Conservation (phyloP, 2,113 vertebrate genomes). For the Symphodus melops region DNA sequence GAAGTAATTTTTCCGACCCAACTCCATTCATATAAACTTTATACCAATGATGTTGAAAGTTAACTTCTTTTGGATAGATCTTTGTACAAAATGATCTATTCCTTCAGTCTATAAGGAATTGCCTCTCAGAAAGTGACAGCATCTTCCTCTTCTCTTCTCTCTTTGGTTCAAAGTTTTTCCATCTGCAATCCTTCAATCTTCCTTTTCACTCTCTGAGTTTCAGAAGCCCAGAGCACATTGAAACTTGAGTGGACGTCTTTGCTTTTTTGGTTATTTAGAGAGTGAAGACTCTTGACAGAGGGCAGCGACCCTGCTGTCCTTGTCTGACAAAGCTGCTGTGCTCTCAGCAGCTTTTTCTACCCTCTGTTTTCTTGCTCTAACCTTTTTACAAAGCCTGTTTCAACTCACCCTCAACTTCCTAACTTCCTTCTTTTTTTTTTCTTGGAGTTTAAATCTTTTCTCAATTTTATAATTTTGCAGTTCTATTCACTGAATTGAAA, state of each 20-base stretch:
- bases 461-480: too few relatives aligned
- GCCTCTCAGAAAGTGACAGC: slow-evolving; percentile 22
- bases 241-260: slow-evolving; percentile 28
- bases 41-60: too few relatives aligned
- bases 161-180: slow-evolving; percentile 30
- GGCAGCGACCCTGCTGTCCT: slow-evolving; percentile 35
- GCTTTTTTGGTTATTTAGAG: slow-evolving; percentile 32
- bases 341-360: slow-evolving; percentile 19
- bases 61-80: neutral
- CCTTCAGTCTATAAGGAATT: slow-evolving; percentile 12
- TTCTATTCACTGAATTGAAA: too few relatives aligned
- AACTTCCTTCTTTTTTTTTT: neutral
- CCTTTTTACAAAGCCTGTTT: slow-evolving; percentile 3
- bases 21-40: too few relatives aligned
- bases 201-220: neutral
- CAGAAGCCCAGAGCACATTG: slow-evolving; percentile 39
- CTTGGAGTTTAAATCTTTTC: too few relatives aligned
- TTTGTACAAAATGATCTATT: neutral
- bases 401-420: slow-evolving; percentile 1
- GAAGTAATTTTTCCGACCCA: too few relatives aligned
- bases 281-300: slow-evolving; percentile 49
- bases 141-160: slow-evolving; percentile 17
- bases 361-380: neutral
- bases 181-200: slow-evolving; percentile 21
- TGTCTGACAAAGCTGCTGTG: slow-evolving; percentile 32